phyloP scores from a whole-genome alignment of 1,140 invertebrate species.

The Phymorhynchus buccinoides region DNA sequence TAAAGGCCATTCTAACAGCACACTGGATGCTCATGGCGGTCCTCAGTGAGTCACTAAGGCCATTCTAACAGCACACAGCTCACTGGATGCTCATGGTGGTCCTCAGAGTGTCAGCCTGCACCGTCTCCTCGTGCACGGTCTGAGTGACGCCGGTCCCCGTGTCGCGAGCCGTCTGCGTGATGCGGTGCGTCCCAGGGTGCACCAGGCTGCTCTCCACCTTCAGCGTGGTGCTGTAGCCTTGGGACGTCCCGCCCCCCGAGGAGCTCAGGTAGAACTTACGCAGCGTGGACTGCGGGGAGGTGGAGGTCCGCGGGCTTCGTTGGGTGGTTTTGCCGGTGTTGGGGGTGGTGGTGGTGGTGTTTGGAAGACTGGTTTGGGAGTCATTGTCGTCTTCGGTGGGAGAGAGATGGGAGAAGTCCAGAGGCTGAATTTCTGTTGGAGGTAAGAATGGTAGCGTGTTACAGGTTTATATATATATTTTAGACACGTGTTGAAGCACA shows the following conservation, averaged over 20 bases:
- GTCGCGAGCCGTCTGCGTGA: constrained; percentile 32
- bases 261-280: constrained; percentile 33
- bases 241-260: not conserved
- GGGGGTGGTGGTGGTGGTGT: not conserved
- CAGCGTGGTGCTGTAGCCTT: constrained; percentile 33
- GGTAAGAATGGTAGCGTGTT: no score
- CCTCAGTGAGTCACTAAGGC: no score
- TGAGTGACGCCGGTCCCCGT: not conserved
- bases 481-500: no score
- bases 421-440: no score
- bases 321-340: not conserved
- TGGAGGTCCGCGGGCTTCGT: not conserved
- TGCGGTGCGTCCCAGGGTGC: constrained; percentile 28
- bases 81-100: constrained; percentile 34
- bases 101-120: constrained; percentile 9
- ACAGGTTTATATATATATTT: no score
- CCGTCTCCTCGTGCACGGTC: constrained; percentile 37
- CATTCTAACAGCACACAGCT: not conserved
- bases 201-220: constrained; percentile 34
- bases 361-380: not conserved
- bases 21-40: no score
- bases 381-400: not conserved
- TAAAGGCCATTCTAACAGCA: no score
- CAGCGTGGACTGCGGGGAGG: constrained; percentile 8
- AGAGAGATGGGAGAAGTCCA: no score